phyloP scores from a whole-genome alignment of 2,113 vertebrate genomes.

The Dissostichus mawsoni region DNA sequence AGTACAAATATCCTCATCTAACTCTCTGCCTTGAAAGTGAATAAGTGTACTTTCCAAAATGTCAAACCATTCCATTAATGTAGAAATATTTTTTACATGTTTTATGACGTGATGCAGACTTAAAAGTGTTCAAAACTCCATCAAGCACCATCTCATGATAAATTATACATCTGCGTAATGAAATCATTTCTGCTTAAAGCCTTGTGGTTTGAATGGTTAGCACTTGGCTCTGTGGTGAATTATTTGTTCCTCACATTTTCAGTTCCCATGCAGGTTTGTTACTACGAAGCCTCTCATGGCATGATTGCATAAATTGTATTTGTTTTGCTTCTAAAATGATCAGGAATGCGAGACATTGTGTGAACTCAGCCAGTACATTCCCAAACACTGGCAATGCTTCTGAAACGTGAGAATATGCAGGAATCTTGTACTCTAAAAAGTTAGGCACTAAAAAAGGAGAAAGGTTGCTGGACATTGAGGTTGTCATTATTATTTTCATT shows the following conservation, averaged over 20 bases:
- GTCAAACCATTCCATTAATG: background rate
- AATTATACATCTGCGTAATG: background rate
- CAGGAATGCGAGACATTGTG: slow-evolving; percentile 25
- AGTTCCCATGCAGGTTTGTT: slow-evolving; percentile 1
- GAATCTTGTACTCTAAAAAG: slow-evolving; percentile 4
- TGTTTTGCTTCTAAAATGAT: slow-evolving; percentile 21
- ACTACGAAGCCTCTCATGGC: background rate
- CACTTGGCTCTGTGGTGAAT: slow-evolving; percentile 3
- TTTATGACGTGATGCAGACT: background rate
- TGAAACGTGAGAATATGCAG: slow-evolving; percentile 21
- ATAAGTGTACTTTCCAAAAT: background rate
- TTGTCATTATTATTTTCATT: slow-evolving; percentile 3
- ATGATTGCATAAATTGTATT: background rate
- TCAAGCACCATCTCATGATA: slow-evolving; percentile 2
- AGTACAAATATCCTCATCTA: background rate
- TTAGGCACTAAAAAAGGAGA: slow-evolving; percentile 11
- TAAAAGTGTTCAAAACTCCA: background rate
- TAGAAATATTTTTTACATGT: background rate
- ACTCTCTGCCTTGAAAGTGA: background rate
- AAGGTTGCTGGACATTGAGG: background rate
- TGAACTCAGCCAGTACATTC: slow-evolving; percentile 14
- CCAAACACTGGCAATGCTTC: slow-evolving; percentile 10
- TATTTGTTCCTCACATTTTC: slow-evolving; percentile 1
- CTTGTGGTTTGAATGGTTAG: background rate
- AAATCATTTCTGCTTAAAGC: background rate